Percentiles rank a stretch among this genome's conserved stretches.
Evolutionary conservation across 2,113 vertebrate species (phyloP).

Genomic region (Acrocephalus kingi): DNA sequence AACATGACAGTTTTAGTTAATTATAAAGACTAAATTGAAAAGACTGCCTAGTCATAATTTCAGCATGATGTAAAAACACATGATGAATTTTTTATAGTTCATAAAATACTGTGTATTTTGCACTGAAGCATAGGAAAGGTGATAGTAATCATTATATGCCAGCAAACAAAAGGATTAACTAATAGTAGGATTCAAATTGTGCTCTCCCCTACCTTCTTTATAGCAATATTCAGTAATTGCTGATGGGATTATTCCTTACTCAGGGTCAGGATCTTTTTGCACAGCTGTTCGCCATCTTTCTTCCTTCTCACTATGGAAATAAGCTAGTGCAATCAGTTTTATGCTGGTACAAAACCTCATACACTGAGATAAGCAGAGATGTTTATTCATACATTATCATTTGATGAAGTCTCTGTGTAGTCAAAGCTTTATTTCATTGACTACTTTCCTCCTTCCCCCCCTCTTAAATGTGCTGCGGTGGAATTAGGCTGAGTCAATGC

Average conservation of each 20-base stretch:
- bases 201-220: background rate
- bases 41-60: background rate
- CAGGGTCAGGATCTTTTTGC: background rate
- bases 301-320: constrained; percentile 1
- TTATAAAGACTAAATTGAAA: background rate
- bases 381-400: background rate
- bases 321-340: background rate
- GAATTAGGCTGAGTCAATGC: background rate
- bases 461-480: background rate
- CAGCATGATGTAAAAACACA: background rate
- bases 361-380: background rate
- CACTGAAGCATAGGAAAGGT: background rate
- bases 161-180: background rate
- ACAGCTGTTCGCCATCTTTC: background rate
- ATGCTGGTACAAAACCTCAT: background rate
- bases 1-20: background rate
- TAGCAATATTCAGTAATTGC: background rate
- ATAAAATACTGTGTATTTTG: background rate
- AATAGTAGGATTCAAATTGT: background rate
- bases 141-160: background rate
- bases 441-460: background rate
- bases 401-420: background rate
- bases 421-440: background rate
- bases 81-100: background rate
- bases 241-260: background rate